phyloP scores from a whole-genome alignment of 2,888 invertebrate genomes.

The Cephus spinipes region DNA sequence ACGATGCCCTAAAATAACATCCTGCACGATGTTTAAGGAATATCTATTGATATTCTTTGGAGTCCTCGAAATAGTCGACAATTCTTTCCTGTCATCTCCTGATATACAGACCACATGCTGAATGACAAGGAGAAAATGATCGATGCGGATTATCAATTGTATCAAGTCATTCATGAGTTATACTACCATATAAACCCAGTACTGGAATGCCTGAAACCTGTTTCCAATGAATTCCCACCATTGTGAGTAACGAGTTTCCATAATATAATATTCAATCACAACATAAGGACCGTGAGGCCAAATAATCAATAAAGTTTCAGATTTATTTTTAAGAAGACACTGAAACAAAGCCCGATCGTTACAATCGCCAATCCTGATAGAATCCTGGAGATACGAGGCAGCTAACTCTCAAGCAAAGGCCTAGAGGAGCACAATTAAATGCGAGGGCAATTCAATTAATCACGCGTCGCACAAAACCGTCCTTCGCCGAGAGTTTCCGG shows the following conservation, averaged over 20 bases:
- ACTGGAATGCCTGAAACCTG: not conserved
- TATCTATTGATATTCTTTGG: not conserved
- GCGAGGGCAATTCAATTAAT: conserved; percentile 30
- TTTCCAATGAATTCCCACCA: not conserved
- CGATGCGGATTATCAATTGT: not conserved
- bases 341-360: not conserved
- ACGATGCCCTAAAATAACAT: not conserved
- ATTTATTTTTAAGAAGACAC: not conserved
- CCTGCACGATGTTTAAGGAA: not conserved
- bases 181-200: not conserved
- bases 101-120: not conserved
- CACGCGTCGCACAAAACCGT: conserved; percentile 25
- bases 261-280: not conserved
- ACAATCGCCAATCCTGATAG: not conserved
- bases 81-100: not conserved
- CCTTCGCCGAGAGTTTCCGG: conserved; percentile 31
- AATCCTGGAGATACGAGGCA: not conserved
- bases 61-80: not conserved
- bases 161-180: not conserved
- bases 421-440: not conserved
- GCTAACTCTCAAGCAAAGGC: not conserved
- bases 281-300: not conserved
- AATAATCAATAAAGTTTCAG: not conserved
- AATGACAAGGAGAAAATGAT: not conserved
- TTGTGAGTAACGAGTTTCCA: not conserved